Evolutionary conservation across 2,888 invertebrate species (phyloP), one percentile per base, ranked within the genome.

Genomic region (Ypsolopha scabrella): DNA sequence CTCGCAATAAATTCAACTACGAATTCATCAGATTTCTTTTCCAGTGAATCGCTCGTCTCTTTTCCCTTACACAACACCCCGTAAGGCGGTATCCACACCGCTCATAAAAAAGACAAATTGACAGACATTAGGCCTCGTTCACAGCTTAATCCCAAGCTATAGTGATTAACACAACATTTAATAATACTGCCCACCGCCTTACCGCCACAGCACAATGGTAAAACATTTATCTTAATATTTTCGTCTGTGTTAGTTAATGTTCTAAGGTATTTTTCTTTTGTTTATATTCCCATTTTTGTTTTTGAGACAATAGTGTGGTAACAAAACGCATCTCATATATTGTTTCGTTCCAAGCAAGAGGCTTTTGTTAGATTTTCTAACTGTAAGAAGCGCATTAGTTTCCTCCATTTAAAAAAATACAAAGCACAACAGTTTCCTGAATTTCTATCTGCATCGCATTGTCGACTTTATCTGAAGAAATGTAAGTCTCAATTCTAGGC

Each of bases 81-180:
- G 41, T 50, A 44, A 60, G 63, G 60, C 62, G 58, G 61, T 60
- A 63, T 64, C 64, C 64, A 65, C 63, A 64, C 59, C 66, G 65
- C 55, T 64, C 72, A 77, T 79, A 81, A 81, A 74, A 68, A 74
- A 80, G 83, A 83, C 76, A 69, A 70, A 83, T 83, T 69, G 77
- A 61, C 57, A 62, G 56, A 71, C 78, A 82, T 83, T 82, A 83
- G 68, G 65, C 41, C 13, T 9, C 62, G 65, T 67, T 71, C 70
- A 74, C 74, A 68, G 76, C 80, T 83, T 80, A 82, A 83, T 83
- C 78, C 71, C 64, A 60, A 59, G 62, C 63, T 60, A 59, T 57
- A 68, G 69, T 74, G 78, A 82, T 82, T 81, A 81, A 74, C 66
- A 65, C 57, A 60, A 60, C 67, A 72, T 74, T 77, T 82, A 82